Percentiles rank a stretch among this genome's conserved stretches.
Evolutionary conservation across 2,888 invertebrate genomes (phyloP).

Genomic region (Troilus luridus): DNA sequence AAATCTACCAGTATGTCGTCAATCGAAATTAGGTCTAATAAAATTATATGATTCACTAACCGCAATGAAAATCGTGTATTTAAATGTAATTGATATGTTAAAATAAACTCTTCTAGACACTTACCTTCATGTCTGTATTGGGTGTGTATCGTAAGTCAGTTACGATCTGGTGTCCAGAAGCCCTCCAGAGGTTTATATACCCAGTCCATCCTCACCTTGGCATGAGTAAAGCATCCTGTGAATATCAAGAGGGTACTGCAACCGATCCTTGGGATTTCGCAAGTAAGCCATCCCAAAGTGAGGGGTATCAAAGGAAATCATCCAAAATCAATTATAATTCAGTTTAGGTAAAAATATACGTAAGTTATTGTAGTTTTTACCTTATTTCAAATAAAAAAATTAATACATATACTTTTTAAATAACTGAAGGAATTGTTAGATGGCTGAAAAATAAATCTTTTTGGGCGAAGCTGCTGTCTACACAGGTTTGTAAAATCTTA

Average conservation of each 20-base stretch:
- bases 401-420: no score
- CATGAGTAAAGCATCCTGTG: neutral
- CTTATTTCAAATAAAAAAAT: no score
- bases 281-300: neutral
- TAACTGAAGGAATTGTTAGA: no score
- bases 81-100: neutral
- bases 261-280: neutral
- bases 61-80: no score
- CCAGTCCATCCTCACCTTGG: conserved; percentile 36
- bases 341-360: neutral
- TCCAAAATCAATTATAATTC: neutral
- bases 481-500: no score
- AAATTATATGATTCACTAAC: no score
- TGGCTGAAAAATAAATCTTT: no score
- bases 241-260: conserved; percentile 2
- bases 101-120: neutral
- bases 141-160: neutral
- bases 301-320: neutral
- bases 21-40: no score
- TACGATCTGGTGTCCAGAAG: neutral
- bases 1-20: no score
- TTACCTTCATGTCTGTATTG: conserved; percentile 13
- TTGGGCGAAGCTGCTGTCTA: no score
- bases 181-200: neutral
- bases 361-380: no score